Base-by-base conservation (phyloP, 2,888 invertebrate genomes). In the Patella pellucida region DNA sequence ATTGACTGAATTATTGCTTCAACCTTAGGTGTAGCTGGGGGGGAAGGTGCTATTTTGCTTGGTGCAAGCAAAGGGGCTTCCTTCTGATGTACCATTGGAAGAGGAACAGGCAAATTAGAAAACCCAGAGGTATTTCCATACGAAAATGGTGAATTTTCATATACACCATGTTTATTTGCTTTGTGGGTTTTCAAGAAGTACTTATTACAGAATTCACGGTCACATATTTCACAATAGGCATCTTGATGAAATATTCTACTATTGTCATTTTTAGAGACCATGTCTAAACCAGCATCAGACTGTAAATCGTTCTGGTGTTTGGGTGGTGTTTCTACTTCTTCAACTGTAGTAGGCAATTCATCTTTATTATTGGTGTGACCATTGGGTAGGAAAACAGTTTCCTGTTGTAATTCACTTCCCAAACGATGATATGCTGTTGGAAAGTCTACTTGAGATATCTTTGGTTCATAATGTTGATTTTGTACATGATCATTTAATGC, bases 161-260 rank as follows among this genome's bases (percentile, higher is more conserved):
- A 90, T 72, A 98, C 97, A 51, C 97, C 97, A 91, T 99, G 98
- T 89, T 97, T 98, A 91, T 98, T 98, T 52, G 98, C 97, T 91
- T 97, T 97, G 92, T 99, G 98, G 77, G 98, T 98, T 92, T 98
- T 98, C 50, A 99, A 93, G 91, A 98, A 98, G 92, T 98, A 98
- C 90, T 98, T 98, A 93, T 98, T 98, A 92, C 98, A 98, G 92
- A 99, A 99, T 92, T 98, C 98, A 90, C 98, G 97, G 92, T 98
- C 97, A 93, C 99, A 99, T 78, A 98, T 93, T 90, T 97, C 97
- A 91, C 99, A 99, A 92, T 96, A 98, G 23, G 98, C 97, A 91
- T 98, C 98, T 1, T 96, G 97, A 92, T 98, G 98, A 91, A 98
- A 98, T 87, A 98, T 97, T 69, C 87, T 78, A 41, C 77, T 82